Base-by-base conservation (phyloP, 2,797 vertebrate genomes). In the Gephyroberyx darwinii region DNA sequence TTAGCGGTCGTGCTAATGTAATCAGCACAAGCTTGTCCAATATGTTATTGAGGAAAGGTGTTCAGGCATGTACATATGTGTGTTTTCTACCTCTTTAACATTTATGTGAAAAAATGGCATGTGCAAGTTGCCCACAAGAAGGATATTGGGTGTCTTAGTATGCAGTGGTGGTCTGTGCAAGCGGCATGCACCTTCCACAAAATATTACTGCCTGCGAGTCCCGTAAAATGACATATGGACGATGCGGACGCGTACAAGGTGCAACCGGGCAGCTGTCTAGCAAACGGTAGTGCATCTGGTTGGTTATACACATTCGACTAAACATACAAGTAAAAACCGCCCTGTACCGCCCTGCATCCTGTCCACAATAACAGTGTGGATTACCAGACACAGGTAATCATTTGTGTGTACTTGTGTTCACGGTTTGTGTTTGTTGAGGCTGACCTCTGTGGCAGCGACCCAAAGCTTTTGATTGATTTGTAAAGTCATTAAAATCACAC, bases 401-500 rank as follows among this genome's bases (percentile, higher is more conserved):
- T 82, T 50, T 76, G 48, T 74, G 45, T 0, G 19, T 22, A 17
- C 7, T 26, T 55, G 66, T n/a, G 55, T 7, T 8, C 20, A 14
- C 12, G 12, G 41, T 43, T 43, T 14, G 19, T 76, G 75, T 41
- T 5, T 62, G 71, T 82, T 19, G 51, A 50, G 45, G 37, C 64
- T 58, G 65, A 90, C 77, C 83, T 83, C 75, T 75, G 69, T 61
- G 74, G 78, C 75, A 78, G 67, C 66, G 83, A 86, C 78, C 71
- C 69, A 75, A 63, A 84, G 79, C 63, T 35, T 86, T 66, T 78
- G 72, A 87, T 85, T 81, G 79, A 89, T 89, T 88, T 75, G 80
- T 58, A 74, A 81, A 87, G 79, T 87, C 82, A 84, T 88, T 88
- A 80, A 80, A 89, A 80, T 75, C 76, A 63, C 84, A 80, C 77